Evolutionary conservation across 2,888 invertebrate species (phyloP).

Genomic region (Dryocosmus kuriphilus): DNA sequence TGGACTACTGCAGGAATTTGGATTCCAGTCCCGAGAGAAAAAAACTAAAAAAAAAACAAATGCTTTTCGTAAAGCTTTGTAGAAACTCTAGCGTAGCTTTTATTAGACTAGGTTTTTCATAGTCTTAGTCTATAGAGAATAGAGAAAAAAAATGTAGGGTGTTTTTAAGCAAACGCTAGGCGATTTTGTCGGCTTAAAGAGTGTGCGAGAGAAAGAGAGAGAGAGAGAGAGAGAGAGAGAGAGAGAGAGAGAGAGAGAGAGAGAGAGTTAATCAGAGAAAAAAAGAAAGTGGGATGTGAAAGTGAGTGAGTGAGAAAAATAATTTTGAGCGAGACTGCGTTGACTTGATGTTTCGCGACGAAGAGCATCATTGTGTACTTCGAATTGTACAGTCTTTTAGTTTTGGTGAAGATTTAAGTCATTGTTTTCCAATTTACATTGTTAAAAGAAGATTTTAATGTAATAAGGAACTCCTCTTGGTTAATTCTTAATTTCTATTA

Average conservation of each 20-base stretch:
- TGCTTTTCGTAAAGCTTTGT: conserved; percentile 64
- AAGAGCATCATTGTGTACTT: conserved; percentile 67
- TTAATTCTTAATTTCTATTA: conserved; percentile 54
- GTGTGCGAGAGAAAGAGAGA: conserved; percentile 1
- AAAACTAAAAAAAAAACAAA: background rate
- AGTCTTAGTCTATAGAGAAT: conserved; percentile 55
- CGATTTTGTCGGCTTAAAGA: conserved; percentile 69
- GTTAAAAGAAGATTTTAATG: conserved; percentile 65
- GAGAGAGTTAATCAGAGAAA: too few species aligned
- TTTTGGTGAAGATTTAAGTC: conserved; percentile 72
- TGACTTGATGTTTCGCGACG: conserved; percentile 62
- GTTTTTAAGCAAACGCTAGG: conserved; percentile 69
- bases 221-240: conserved; percentile 44
- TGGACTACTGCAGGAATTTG: background rate
- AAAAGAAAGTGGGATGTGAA: conserved; percentile 49
- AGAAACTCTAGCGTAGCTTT: conserved; percentile 67
- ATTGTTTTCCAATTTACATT: conserved; percentile 71
- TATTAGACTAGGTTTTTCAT: conserved; percentile 66
- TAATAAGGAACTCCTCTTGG: conserved; percentile 57
- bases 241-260: conserved; percentile 48
- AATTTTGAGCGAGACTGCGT: conserved; percentile 59
- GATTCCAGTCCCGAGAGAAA: background rate
- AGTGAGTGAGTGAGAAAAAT: conserved; percentile 46
- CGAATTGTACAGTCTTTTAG: conserved; percentile 74
- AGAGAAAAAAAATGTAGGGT: conserved; percentile 65